phyloP scores from a whole-genome alignment of 1,140 invertebrate genomes.

The Potamilus streckersoni region DNA sequence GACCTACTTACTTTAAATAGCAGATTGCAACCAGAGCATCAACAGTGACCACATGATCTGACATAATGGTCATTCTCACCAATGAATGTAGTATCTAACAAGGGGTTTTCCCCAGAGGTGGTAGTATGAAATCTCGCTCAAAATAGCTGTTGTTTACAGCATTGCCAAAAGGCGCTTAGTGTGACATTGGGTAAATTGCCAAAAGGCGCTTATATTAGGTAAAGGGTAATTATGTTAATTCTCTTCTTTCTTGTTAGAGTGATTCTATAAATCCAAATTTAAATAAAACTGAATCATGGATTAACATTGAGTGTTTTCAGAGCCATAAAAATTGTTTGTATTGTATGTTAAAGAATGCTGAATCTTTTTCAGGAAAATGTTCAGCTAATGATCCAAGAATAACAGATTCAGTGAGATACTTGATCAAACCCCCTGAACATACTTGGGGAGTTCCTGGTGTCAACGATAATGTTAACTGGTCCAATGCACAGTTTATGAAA shows the following conservation, averaged over 20 bases:
- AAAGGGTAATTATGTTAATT: background rate
- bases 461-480: constrained; percentile 51
- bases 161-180: too few species aligned
- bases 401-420: constrained; percentile 34
- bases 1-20: too few species aligned
- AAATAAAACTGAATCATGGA: background rate
- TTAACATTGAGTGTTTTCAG: background rate
- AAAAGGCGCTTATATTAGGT: too few species aligned
- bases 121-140: too few species aligned
- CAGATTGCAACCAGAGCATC: too few species aligned
- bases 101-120: too few species aligned
- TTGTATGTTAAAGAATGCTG: background rate
- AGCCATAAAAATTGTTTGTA: background rate
- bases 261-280: background rate
- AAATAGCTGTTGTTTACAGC: too few species aligned
- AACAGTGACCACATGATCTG: too few species aligned
- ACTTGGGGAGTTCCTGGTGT: constrained; percentile 56
- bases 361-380: constrained; percentile 24
- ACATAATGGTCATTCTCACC: too few species aligned
- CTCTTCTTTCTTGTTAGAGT: background rate
- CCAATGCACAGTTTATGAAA: constrained; percentile 43
- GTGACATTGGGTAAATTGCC: too few species aligned
- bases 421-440: constrained; percentile 60
- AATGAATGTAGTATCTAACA: too few species aligned
- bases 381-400: constrained; percentile 25